These are phyloP conservation scores for Mohoua ochrocephala DNA, from an alignment of 2,113 vertebrate species.

Conservation along the genomic window DNA sequence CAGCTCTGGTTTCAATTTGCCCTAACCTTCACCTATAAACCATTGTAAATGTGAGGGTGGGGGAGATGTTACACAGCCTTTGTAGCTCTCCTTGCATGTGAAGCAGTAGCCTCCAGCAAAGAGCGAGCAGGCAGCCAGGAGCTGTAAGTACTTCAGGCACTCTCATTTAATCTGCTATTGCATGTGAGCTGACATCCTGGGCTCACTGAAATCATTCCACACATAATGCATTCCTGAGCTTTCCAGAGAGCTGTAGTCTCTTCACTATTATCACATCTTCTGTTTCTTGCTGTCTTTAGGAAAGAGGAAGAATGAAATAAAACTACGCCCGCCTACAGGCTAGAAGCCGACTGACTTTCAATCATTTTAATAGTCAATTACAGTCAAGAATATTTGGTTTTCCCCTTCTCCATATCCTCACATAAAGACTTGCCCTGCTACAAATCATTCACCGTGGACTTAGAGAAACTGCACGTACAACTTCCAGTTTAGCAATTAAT, in stretches of 20 bases:
- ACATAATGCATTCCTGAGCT: not conserved
- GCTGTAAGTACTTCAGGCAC: not conserved
- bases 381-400: conserved; percentile 17
- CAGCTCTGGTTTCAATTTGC: not conserved
- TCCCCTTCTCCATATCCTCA: not conserved
- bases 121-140: not conserved
- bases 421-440: not conserved
- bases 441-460: conserved; percentile 14
- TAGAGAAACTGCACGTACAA: not conserved
- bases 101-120: not conserved
- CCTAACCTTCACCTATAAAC: not conserved
- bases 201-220: not conserved
- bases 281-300: not conserved
- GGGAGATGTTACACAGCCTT: not conserved
- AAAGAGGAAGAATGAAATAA: not conserved
- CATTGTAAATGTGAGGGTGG: not conserved
- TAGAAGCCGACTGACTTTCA: conserved; percentile 17
- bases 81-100: not conserved
- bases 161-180: not conserved
- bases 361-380: conserved; percentile 42
- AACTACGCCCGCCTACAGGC: not conserved
- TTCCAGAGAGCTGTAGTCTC: not conserved
- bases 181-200: not conserved
- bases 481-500: conserved; percentile 21
- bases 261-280: not conserved